Percentiles rank a stretch among this genome's conserved stretches.
phyloP scores from a whole-genome alignment of 2,113 vertebrate species.

The Diphyllodes magnificus region DNA sequence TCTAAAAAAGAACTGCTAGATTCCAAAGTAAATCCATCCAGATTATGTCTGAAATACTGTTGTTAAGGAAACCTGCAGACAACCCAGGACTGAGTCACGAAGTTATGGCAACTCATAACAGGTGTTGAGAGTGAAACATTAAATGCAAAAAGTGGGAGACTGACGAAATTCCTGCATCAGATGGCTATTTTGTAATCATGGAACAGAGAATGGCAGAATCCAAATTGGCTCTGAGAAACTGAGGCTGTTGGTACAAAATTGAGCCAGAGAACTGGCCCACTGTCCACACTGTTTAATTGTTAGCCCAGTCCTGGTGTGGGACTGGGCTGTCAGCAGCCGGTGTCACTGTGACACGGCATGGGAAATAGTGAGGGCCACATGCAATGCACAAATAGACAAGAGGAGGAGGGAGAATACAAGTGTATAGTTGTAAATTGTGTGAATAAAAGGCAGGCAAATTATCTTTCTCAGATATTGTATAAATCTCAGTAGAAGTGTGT shows the following conservation, averaged over 20 bases:
- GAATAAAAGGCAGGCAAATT: neutral
- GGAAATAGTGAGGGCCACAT: neutral
- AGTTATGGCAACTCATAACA: neutral
- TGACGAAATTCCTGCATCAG: neutral
- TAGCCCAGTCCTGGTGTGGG: neutral
- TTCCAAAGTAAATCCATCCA: neutral
- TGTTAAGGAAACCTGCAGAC: constrained; percentile 5
- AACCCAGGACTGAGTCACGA: neutral
- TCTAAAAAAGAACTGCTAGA: neutral
- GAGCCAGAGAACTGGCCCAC: neutral
- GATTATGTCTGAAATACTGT: neutral
- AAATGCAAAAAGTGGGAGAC: neutral
- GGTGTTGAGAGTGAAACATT: neutral
- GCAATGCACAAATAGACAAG: neutral
- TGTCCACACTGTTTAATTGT: neutral
- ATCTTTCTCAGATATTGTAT: neutral
- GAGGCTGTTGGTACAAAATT: fast-evolving
- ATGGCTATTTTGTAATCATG: neutral
- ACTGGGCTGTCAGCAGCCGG: neutral
- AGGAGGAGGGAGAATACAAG: neutral
- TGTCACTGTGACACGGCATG: fast-evolving
- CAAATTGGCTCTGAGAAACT: neutral
- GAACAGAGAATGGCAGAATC: neutral
- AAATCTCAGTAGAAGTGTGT: neutral
- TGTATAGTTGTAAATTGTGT: neutral